Conservation (phyloP, 64 coral and sea anemone species). For the Anthopleura sola region DNA sequence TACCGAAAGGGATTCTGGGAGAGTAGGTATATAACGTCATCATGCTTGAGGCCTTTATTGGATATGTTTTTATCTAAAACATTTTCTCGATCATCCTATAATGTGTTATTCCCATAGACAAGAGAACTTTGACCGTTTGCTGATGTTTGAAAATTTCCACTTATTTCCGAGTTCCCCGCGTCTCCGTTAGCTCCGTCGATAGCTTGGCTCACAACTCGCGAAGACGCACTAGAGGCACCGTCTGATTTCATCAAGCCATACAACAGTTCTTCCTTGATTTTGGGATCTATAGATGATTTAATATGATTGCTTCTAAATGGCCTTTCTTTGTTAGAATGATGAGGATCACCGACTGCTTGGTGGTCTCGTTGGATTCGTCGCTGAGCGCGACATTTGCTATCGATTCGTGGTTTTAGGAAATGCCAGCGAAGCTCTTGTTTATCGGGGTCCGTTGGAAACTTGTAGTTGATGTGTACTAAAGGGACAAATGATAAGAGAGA, state of each 20-base stretch:
- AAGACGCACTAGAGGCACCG: neutral
- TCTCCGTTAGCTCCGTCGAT: neutral
- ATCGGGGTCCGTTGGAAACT: constrained; percentile 81
- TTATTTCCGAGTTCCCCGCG: neutral
- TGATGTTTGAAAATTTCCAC: neutral
- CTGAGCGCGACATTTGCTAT: constrained; percentile 90
- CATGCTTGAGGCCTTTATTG: no score
- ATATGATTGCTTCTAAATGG: neutral
- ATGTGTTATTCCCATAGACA: neutral
- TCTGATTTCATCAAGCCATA: constrained; percentile 37
- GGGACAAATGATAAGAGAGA: neutral
- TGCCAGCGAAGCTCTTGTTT: constrained; percentile 89
- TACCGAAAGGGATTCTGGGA: no score
- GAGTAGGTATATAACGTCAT: no score
- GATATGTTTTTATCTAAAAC: no score
- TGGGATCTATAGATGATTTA: constrained; percentile 54
- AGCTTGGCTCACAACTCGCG: neutral
- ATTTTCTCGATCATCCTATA: neutral
- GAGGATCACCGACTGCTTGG: constrained; percentile 27
- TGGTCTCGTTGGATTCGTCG: constrained; percentile 78
- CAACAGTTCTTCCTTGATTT: constrained; percentile 56
- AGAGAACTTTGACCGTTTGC: neutral
- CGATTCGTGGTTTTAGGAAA: constrained; percentile 85
- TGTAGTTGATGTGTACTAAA: constrained; percentile 85
- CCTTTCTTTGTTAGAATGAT: neutral